Base-by-base conservation (phyloP, 2,113 vertebrate species). In the Tetrao urogallus region DNA sequence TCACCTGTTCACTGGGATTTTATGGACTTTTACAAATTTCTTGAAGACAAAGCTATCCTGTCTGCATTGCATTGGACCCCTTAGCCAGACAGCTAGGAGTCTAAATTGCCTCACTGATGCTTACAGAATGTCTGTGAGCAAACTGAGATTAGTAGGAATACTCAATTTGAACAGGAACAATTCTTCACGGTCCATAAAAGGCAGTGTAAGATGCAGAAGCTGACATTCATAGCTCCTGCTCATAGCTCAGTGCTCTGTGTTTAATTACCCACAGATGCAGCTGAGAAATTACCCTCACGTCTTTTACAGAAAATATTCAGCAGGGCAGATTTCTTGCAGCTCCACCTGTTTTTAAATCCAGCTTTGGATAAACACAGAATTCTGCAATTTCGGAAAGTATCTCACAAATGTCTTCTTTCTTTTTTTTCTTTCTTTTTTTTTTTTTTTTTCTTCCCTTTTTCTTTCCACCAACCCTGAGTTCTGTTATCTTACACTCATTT, bases 401-500 rank as follows among this genome's bases (percentile, higher is more conserved):
- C 10, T 82, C 50, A 30, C n/a, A 71, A 88, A 90, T 79, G 73
- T 74, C 42, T 73, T 73, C 11, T 47, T 74, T 77, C 21, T 78
- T 74, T 40, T 88, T 48, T 19, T 38, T 22, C 70, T 81, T 57
- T 34, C 21, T 21, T 36, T 38, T 10, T 38, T 61, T 58, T 67
- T 67, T 48, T 19, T 38, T 22, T 75, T 81, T 57, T 34, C 21
- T 21, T 36, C 5, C 66, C 54, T 52, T n/a, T 69, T 10, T 80
- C 30, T 64, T 24, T 21, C 15, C 7, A 0, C 66, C 77, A 88
- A 74, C 22, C 24, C 19, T 48, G 47, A 70, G 42, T 88, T 94
- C 79, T 96, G 92, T 95, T 97, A 96, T 96, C 95, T 97, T 95
- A 89, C 34, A 92, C 80, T 90, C 93, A 94, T 91, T 97, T 94